Base-by-base conservation (phyloP, 2,888 invertebrate genomes). In the Eupithecia pulchellata region DNA sequence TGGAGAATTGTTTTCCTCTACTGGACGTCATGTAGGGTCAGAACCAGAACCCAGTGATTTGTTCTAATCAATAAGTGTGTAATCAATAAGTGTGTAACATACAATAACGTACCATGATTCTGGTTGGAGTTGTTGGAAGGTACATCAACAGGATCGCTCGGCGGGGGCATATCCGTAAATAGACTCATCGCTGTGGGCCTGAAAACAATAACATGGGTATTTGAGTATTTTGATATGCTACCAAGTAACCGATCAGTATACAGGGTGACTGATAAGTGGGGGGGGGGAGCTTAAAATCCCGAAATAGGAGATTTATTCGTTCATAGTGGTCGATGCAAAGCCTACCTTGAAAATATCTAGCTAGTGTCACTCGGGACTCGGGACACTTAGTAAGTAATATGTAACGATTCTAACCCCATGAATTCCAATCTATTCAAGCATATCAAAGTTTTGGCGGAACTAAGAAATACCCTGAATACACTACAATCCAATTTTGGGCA, bases 131-230 rank as follows among this genome's bases (percentile, higher is more conserved):
- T 55, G 27, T 89, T 82, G 17, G 85, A 75, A 0, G 96, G 96
- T 57, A 97, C 95, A 77, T 96, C 94, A 25, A 97, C 94, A 6
- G 96, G 96, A 2, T 95, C 95, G 73, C 96, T 96, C 1, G 94
- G 86, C 3, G 95, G 95, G 2, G 96, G 95, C 13, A 95, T 95
- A 72, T 95, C 94, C 34, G 69, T 25, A 84, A 97, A 97, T 75
- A 96, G 84, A 79, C 95, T 95, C 89, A 95, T 95, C 1, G 96
- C 96, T 75, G 95, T 95, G 1, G 96, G 96, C 73, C 96, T 95
- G 84, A 81, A 87, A 83, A 61, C 61, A 68, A 62, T 25, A 60
- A 32, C 20, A 52, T n/a, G n/a, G n/a, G 57, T 57, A 1, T 25
- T n/a, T 29, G 17, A 13, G 34, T n/a, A 30, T 20, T 39, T 29